Evolutionary conservation across 1,140 invertebrate species (phyloP).

Genomic region (Cydia amplana): DNA sequence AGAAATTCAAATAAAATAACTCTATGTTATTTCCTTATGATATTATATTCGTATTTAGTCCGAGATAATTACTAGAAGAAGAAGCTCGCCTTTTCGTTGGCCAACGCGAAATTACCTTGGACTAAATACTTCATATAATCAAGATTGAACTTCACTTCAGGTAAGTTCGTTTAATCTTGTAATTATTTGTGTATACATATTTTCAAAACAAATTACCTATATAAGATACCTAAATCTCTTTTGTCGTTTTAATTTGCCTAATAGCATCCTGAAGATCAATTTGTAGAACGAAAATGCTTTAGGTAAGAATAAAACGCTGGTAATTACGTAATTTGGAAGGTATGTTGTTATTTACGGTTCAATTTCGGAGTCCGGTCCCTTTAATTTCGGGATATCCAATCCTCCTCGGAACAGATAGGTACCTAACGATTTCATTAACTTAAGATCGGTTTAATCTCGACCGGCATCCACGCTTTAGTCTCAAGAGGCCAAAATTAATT

Average conservation of each 20-base stretch:
- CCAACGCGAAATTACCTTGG: no score
- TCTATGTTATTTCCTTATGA: no score
- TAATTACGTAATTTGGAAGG: constrained; percentile 4
- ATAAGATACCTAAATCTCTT: no score
- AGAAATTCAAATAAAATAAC: no score
- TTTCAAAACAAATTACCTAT: no score
- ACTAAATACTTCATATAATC: no score
- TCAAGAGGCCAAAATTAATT: constrained; percentile 74
- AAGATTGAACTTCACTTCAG: no score
- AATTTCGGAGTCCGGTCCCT: constrained; percentile 22
- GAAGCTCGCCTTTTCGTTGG: no score
- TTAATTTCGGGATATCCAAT: constrained; percentile 31
- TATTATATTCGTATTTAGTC: no score
- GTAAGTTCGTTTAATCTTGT: no score
- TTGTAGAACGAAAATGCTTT: neutral
- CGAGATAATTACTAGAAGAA: no score
- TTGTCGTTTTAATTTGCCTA: neutral
- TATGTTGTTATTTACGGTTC: constrained; percentile 21
- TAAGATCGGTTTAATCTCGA: constrained; percentile 64
- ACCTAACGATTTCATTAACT: constrained; percentile 58
- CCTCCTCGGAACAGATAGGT: constrained; percentile 37
- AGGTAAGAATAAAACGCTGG: neutral
- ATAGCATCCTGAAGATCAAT: neutral
- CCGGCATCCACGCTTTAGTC: constrained; percentile 47
- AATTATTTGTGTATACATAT: no score